phyloP scores from a whole-genome alignment of 2,797 vertebrate species.

The Lates japonicus region DNA sequence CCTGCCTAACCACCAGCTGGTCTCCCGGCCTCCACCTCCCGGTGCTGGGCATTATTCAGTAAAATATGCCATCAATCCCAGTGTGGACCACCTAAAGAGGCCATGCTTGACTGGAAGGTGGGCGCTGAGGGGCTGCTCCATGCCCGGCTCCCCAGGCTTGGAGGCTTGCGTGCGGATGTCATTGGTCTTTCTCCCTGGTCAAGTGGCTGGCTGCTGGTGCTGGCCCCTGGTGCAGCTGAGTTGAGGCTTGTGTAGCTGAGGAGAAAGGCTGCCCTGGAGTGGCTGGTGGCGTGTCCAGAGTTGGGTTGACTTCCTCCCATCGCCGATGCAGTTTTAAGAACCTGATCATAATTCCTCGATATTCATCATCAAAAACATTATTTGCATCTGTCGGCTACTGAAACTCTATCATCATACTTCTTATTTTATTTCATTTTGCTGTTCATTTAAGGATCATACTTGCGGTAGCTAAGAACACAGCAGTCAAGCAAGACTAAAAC shows the following conservation, averaged over 20 bases:
- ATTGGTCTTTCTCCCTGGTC: constrained; percentile 81
- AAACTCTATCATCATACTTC: constrained; percentile 46
- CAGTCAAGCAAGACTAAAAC: constrained; percentile 17
- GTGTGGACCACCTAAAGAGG: constrained; percentile 73
- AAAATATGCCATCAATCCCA: constrained; percentile 67
- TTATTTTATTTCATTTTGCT: constrained; percentile 65
- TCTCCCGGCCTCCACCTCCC: constrained; percentile 26
- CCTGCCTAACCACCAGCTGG: constrained; percentile 63
- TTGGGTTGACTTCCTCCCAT: constrained; percentile 60
- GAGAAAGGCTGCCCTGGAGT: constrained; percentile 84
- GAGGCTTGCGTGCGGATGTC: constrained; percentile 85
- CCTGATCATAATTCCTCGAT: constrained; percentile 76
- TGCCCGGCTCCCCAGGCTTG: constrained; percentile 80
- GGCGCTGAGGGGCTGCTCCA: constrained; percentile 63
- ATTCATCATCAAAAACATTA: constrained; percentile 73
- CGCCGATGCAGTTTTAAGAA: constrained; percentile 67
- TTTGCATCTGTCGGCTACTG: constrained; percentile 42
- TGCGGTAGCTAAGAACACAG: constrained; percentile 1
- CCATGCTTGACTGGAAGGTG: constrained; percentile 79
- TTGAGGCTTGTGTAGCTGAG: constrained; percentile 77
- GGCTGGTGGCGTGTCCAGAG: constrained; percentile 85
- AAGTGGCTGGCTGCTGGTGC: constrained; percentile 86
- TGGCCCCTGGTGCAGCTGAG: constrained; percentile 82
- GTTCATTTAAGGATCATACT: constrained; percentile 60
- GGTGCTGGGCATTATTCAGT: constrained; percentile 66